These are phyloP conservation scores for Platysternon megacephalum DNA, from an alignment of 2,113 vertebrate genomes.

Conservation along the genomic window DNA sequence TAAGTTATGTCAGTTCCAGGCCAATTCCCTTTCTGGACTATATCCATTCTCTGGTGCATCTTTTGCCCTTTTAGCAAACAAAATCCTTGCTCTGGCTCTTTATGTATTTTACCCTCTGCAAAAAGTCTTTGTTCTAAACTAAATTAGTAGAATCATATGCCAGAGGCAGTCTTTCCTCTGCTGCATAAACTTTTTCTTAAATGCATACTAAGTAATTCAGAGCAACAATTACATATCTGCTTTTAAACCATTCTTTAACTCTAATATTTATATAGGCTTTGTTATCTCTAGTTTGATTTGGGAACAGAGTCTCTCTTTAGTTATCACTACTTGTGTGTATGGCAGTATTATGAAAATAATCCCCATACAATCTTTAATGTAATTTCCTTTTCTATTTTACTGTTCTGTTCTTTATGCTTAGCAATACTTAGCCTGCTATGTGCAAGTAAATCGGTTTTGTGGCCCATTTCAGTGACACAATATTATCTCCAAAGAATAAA, in stretches of 20 bases:
- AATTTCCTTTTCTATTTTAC: not conserved
- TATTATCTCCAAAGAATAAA: not conserved
- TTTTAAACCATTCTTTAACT: not conserved
- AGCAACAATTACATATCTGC: not conserved
- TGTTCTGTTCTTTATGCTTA: not conserved
- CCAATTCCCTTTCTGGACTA: constrained; percentile 57
- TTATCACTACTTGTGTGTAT: not conserved
- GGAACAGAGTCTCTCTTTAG: not conserved
- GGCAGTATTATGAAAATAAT: not conserved
- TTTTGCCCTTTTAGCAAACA: constrained; percentile 26
- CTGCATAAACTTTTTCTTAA: not conserved
- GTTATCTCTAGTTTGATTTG: not conserved
- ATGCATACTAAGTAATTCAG: not conserved
- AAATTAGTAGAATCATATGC: not conserved
- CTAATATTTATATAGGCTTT: not conserved
- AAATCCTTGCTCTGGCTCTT: not conserved
- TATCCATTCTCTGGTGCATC: constrained; percentile 1
- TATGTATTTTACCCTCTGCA: not conserved
- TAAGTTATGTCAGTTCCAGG: constrained; percentile 22
- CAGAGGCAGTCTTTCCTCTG: not conserved
- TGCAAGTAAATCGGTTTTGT: not conserved
- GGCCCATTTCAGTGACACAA: not conserved
- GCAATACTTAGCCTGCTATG: not conserved
- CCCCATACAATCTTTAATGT: not conserved
- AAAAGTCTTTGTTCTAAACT: not conserved